A percentile compares a stretch with the other conserved stretches of the same genome.
Evolutionary conservation across 2,113 vertebrate genomes (phyloP).

Genomic region (Cyanoramphus novaezelandiae): DNA sequence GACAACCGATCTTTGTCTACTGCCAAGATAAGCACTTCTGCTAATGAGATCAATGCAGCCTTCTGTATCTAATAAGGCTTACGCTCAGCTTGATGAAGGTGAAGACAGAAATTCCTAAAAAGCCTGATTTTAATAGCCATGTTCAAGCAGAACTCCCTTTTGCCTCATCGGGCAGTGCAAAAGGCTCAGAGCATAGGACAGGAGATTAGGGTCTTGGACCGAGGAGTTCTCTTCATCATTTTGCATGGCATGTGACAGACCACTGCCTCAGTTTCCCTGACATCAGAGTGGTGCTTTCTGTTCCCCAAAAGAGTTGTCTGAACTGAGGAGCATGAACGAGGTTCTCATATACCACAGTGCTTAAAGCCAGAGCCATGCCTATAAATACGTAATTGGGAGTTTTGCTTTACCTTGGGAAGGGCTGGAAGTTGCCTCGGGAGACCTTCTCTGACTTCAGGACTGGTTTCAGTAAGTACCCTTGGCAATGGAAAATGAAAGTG

Average conservation of each 20-base stretch:
- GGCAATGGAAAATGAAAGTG: conserved; percentile 1
- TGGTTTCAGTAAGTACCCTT: not conserved
- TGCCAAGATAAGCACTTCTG: conserved; percentile 28
- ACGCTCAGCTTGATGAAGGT: conserved; percentile 21
- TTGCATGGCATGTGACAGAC: not conserved
- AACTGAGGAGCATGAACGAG: not conserved
- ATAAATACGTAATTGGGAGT: conserved; percentile 30
- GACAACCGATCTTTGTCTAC: conserved; percentile 1
- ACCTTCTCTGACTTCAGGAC: conserved; percentile 33
- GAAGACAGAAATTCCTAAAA: conserved; percentile 43
- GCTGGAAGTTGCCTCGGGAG: conserved; percentile 15
- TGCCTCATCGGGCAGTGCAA: not conserved
- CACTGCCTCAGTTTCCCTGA: conserved; percentile 17
- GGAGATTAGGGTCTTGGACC: not conserved
- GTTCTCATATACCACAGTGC: not conserved
- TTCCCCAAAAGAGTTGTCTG: not conserved
- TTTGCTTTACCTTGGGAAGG: conserved; percentile 16
- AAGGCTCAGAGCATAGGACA: not conserved
- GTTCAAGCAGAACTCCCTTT: not conserved
- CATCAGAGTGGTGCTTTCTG: not conserved
- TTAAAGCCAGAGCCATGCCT: not conserved
- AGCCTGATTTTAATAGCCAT: not conserved
- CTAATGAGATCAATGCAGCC: conserved; percentile 31
- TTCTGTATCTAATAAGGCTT: conserved; percentile 46
- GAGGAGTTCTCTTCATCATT: not conserved